Evolutionary conservation across 64 coral and sea anemone genomes (phyloP).

Genomic region (Platygyra sinensis): DNA sequence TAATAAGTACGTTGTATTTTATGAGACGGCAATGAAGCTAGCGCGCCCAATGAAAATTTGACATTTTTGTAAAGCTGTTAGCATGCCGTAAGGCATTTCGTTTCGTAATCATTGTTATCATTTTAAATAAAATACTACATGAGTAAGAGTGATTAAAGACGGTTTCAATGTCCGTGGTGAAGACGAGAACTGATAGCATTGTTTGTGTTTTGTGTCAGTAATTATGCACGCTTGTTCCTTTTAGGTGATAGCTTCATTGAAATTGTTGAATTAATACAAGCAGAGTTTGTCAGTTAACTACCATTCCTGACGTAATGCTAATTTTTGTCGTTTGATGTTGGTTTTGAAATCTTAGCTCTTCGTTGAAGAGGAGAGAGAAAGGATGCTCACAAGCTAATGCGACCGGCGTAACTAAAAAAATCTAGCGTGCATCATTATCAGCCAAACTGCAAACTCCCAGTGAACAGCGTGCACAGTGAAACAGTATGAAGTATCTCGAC

Average conservation of each 20-base stretch:
- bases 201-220: constrained; percentile 24
- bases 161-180: no score
- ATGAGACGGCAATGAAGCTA: neutral
- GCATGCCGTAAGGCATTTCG: neutral
- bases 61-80: neutral
- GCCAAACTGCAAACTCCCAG: neutral
- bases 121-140: neutral
- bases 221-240: constrained; percentile 27
- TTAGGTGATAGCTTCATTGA: constrained; percentile 23
- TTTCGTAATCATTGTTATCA: neutral
- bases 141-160: neutral
- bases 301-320: neutral
- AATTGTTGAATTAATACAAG: constrained; percentile 12
- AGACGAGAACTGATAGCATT: neutral
- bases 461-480: neutral
- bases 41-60: constrained; percentile 10
- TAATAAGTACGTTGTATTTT: neutral
- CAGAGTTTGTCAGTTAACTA: neutral
- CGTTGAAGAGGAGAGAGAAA: neutral
- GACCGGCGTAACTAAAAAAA: neutral
- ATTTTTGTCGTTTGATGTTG: neutral
- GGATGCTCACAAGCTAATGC: neutral
- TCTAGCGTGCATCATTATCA: neutral
- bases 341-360: neutral
- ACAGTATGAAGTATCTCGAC: neutral